Conservation (phyloP, 2,113 vertebrate species). For the Acrocephalus arundinaceus region DNA sequence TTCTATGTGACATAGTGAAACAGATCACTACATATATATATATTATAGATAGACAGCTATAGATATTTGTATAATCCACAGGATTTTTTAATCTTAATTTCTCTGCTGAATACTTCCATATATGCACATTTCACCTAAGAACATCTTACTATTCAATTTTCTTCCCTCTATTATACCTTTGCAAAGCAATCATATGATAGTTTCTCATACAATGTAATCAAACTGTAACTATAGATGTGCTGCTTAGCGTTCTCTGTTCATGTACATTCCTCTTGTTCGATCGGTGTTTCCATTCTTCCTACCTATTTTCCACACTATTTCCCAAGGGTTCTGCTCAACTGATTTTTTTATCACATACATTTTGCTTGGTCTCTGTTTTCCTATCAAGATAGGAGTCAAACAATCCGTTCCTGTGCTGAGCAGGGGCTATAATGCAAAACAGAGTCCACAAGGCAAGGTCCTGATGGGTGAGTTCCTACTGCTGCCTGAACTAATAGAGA, state of each 20-base stretch:
- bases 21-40: background rate
- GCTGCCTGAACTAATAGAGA: conserved; percentile 22
- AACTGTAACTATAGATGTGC: background rate
- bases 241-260: background rate
- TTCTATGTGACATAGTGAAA: background rate
- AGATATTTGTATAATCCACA: background rate
- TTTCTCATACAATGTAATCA: background rate
- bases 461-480: background rate
- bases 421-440: background rate
- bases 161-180: background rate
- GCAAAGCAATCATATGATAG: background rate
- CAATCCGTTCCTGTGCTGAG: background rate
- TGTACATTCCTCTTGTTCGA: background rate
- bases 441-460: background rate
- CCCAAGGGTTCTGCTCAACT: background rate
- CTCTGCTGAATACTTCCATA: background rate
- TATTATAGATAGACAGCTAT: background rate
- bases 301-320: conserved; percentile 18
- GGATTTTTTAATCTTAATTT: background rate
- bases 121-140: background rate
- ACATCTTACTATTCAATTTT: background rate
- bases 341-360: background rate
- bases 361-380: conserved; percentile 6
- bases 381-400: background rate
- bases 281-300: background rate